phyloP scores from a whole-genome alignment of 2,888 invertebrate species.

The Noctua comes region DNA sequence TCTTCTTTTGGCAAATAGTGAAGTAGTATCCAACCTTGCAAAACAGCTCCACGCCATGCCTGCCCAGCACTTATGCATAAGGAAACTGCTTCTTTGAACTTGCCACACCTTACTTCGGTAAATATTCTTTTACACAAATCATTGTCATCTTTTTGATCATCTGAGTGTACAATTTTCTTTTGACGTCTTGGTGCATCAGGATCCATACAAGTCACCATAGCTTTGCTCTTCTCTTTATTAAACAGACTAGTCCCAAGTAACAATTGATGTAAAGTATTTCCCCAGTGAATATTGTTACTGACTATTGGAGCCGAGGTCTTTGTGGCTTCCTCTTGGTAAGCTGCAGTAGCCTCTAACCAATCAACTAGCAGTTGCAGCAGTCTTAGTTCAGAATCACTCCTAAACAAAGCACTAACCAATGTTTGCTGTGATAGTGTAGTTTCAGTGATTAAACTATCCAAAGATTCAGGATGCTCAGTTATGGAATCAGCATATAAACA shows the following conservation, averaged over 20 bases:
- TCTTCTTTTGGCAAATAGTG: slow-evolving; percentile 95
- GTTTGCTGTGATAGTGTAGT: slow-evolving; percentile 83
- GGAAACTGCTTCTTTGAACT: slow-evolving; percentile 95
- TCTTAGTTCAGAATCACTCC: slow-evolving; percentile 90
- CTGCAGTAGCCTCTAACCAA: slow-evolving; percentile 97
- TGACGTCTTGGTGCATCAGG: slow-evolving; percentile 97
- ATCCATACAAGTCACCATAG: slow-evolving; percentile 93
- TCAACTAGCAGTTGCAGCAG: slow-evolving; percentile 96
- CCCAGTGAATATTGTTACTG: slow-evolving; percentile 95
- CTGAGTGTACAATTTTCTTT: slow-evolving; percentile 94
- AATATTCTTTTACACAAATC: slow-evolving; percentile 91
- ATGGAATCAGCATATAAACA: slow-evolving; percentile 96
- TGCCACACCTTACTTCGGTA: slow-evolving; percentile 95
- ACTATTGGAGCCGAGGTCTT: slow-evolving; percentile 85
- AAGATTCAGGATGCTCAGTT: slow-evolving; percentile 89
- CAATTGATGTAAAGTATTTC: slow-evolving; percentile 96
- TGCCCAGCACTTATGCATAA: slow-evolving; percentile 96
- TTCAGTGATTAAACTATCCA: slow-evolving; percentile 84
- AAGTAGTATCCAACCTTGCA: slow-evolving; percentile 97
- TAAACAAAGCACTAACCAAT: slow-evolving; percentile 82
- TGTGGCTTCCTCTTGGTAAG: slow-evolving; percentile 93
- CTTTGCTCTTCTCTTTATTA: slow-evolving; percentile 84
- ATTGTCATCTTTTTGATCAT: slow-evolving; percentile 95
- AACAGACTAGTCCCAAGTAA: slow-evolving; percentile 88
- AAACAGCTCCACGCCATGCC: slow-evolving; percentile 96